Conservation (phyloP, 2,113 vertebrate genomes). For the Platycercus adscitus region DNA sequence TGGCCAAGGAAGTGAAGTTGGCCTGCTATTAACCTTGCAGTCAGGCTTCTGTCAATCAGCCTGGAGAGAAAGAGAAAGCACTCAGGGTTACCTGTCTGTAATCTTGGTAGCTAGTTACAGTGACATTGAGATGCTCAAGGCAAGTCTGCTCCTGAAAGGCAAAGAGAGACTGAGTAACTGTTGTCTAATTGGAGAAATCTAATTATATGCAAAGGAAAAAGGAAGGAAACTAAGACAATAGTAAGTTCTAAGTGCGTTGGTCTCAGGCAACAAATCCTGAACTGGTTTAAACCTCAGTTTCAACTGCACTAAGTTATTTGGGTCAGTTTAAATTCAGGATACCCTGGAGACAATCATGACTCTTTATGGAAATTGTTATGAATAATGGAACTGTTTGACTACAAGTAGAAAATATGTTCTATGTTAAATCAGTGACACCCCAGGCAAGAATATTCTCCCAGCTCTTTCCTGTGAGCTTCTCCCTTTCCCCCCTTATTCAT, state of each 20-base stretch:
- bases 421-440: conserved; percentile 49
- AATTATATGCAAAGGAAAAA: background rate
- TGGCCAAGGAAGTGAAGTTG: background rate
- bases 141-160: background rate
- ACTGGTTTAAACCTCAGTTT: conserved; percentile 33
- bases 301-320: conserved; percentile 15
- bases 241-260: background rate
- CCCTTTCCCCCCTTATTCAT: background rate
- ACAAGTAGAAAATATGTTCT: conserved; percentile 48
- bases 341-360: conserved; percentile 44
- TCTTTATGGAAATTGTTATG: conserved; percentile 50
- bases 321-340: conserved; percentile 63
- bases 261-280: background rate
- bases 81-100: background rate
- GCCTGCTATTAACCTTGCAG: background rate
- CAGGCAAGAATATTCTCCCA: conserved; percentile 39
- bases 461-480: conserved; percentile 30
- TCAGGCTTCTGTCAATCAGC: background rate
- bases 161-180: background rate
- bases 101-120: background rate
- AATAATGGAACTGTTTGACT: conserved; percentile 57
- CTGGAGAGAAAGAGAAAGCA: background rate
- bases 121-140: background rate
- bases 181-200: background rate
- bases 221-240: background rate